These are phyloP conservation scores for Neoniphon sammara DNA, from an alignment of 2,797 vertebrate genomes.

Conservation along the genomic window DNA sequence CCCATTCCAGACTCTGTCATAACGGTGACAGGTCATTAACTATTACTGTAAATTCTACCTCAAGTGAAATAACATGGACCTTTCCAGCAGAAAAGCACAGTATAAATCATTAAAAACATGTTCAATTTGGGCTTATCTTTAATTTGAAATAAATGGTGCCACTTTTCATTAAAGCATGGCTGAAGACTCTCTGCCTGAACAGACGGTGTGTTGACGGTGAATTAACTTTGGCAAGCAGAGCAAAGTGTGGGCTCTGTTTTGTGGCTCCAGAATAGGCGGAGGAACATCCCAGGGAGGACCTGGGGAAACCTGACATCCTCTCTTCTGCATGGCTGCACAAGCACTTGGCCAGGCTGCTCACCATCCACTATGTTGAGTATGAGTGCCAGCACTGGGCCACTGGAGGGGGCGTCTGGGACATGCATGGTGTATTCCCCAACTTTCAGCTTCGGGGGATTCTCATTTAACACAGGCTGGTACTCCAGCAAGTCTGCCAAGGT, in stretches of 20 bases:
- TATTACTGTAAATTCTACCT: not conserved
- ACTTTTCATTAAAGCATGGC: constrained; percentile 34
- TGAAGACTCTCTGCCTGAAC: constrained; percentile 39
- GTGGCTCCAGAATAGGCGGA: constrained; percentile 48
- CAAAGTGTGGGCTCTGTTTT: constrained; percentile 33
- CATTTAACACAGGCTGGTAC: constrained; percentile 86
- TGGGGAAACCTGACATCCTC: constrained; percentile 69
- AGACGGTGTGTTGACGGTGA: constrained; percentile 53
- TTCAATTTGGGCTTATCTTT: constrained; percentile 25
- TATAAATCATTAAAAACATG: not conserved
- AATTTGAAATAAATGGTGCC: constrained; percentile 31
- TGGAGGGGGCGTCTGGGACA: constrained; percentile 89
- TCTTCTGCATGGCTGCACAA: constrained; percentile 62
- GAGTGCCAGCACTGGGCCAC: constrained; percentile 92
- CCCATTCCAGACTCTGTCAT: constrained; percentile 7
- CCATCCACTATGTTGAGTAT: constrained; percentile 96
- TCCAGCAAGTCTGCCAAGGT: constrained; percentile 87
- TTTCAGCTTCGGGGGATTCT: constrained; percentile 83
- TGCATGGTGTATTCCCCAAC: constrained; percentile 89
- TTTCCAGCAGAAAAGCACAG: not conserved
- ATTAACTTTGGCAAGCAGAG: constrained; percentile 57
- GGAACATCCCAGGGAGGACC: constrained; percentile 58
- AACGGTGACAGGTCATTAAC: constrained; percentile 28
- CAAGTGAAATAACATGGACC: constrained; percentile 4
- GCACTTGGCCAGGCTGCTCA: constrained; percentile 74